A percentile compares a stretch with the other conserved stretches of the same genome.
Conservation (phyloP, 2,113 vertebrate genomes). For the Chaetura pelagica region DNA sequence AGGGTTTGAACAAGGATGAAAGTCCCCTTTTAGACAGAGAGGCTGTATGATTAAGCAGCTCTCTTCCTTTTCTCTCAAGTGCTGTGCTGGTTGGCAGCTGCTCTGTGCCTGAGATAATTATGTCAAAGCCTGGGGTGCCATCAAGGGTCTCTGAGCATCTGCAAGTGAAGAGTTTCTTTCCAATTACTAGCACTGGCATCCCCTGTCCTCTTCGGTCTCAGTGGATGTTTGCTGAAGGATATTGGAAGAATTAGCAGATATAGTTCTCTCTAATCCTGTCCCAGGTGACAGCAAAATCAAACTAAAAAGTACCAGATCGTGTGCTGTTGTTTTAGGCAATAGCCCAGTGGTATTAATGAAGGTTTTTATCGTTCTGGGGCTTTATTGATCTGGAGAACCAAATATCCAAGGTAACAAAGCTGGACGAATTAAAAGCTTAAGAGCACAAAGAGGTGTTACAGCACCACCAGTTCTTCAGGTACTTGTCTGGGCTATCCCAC, state of each 20-base stretch:
- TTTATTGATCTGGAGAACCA: background rate
- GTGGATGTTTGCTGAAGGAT: slow-evolving; percentile 57
- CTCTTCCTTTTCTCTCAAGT: background rate
- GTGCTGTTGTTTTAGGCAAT: slow-evolving; percentile 55
- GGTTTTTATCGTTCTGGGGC: background rate
- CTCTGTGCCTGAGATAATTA: background rate
- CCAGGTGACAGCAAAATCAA: slow-evolving; percentile 32
- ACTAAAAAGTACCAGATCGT: background rate
- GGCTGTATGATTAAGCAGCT: background rate
- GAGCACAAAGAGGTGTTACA: slow-evolving; percentile 59
- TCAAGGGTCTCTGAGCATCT: slow-evolving; percentile 42
- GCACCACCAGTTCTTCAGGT: slow-evolving; percentile 51
- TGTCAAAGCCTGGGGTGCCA: slow-evolving; percentile 28
- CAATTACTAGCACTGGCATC: background rate
- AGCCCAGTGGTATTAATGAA: slow-evolving; percentile 38
- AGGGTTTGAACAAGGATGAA: background rate
- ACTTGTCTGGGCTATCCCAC: background rate
- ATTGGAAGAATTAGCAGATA: slow-evolving; percentile 41
- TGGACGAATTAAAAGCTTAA: slow-evolving; percentile 75
- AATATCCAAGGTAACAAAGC: slow-evolving; percentile 65
- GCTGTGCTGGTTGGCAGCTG: background rate
- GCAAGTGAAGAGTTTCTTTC: slow-evolving; percentile 13
- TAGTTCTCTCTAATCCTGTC: slow-evolving; percentile 53
- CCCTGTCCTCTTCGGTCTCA: background rate
- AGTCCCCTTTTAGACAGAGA: background rate